Evolutionary conservation across 2,888 invertebrate genomes (phyloP).

Genomic region (Epiblema foenella): DNA sequence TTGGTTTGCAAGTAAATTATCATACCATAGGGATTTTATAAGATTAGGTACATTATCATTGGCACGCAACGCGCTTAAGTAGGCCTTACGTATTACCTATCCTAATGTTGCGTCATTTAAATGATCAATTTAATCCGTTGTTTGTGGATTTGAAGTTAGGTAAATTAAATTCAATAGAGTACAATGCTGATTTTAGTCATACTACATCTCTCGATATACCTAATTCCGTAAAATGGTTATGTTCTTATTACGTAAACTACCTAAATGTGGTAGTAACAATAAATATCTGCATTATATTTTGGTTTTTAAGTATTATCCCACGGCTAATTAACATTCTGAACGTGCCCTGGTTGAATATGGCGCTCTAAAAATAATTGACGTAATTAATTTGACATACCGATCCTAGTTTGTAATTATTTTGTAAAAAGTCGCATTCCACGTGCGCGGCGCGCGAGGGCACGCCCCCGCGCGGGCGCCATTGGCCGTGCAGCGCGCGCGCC

Average conservation of each 20-base stretch:
- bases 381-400: conserved; percentile 72
- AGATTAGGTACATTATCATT: too few relatives aligned
- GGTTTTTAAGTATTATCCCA: conserved; percentile 46
- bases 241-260: background rate
- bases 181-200: too few relatives aligned
- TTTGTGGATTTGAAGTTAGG: too few relatives aligned
- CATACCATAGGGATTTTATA: too few relatives aligned
- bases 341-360: conserved; percentile 44
- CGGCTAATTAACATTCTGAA: conserved; percentile 61
- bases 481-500: conserved; percentile 52
- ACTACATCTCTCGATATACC: too few relatives aligned
- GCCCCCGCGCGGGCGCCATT: conserved; percentile 60
- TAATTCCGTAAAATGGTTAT: too few relatives aligned
- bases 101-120: too few relatives aligned
- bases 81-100: too few relatives aligned
- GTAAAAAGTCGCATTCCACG: conserved; percentile 65
- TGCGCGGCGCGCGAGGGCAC: conserved; percentile 52
- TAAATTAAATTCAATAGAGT: too few relatives aligned
- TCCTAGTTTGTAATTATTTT: conserved; percentile 63
- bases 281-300: conserved; percentile 18
- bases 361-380: conserved; percentile 63
- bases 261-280: background rate
- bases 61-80: too few relatives aligned
- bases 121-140: too few relatives aligned
- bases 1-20: too few relatives aligned